Evolutionary conservation across 2,888 invertebrate genomes (phyloP), one percentile per base, ranked within the genome.

Genomic region (Ferdinandea cuprea): DNA sequence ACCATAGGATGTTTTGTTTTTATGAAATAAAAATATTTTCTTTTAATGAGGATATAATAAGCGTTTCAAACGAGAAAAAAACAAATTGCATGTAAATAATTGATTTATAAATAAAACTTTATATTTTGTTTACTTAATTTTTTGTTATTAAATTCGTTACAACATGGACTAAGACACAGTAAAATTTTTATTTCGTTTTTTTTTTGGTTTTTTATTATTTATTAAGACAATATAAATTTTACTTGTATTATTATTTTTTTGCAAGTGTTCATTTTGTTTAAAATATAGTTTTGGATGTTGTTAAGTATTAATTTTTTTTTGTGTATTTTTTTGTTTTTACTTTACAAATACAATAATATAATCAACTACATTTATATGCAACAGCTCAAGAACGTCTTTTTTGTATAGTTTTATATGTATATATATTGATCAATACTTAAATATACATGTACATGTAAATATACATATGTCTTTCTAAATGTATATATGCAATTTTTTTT

Each of bases 121-220:
- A 86, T 86, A 59, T 72, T 76, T 65, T 50, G 32, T 28, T 74
- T 68, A 71, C 37, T 46, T 32, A 11, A 63, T 54, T 72, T 69
- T 66, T 85, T 65, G 46, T 79, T 83, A 87, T 88, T 88, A 89
- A 89, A 90, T 90, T 90, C 90, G 90, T 90, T 90, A 90, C 90
- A 89, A 90, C 86, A 89, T 89, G 90, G 90, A 90, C 90, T 90
- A 90, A 90, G 90, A 90, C 90, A 90, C 90, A 90, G 89, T 89
- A 89, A 90, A 89, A 89, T 85, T 84, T 85, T 83, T 84, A 80
- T 85, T 77, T 84, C 85, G 79, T 72, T 80, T 84, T 78, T 54
- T 74, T 68, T 68, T 69, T 72, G 40, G 58, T 54, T 58, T 50
- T 63, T 73, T 72, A 68, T 65, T 59, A 58, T 66, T 77, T 63